Conservation (phyloP, 2,113 vertebrate genomes). For the Megaceryle torquata region DNA sequence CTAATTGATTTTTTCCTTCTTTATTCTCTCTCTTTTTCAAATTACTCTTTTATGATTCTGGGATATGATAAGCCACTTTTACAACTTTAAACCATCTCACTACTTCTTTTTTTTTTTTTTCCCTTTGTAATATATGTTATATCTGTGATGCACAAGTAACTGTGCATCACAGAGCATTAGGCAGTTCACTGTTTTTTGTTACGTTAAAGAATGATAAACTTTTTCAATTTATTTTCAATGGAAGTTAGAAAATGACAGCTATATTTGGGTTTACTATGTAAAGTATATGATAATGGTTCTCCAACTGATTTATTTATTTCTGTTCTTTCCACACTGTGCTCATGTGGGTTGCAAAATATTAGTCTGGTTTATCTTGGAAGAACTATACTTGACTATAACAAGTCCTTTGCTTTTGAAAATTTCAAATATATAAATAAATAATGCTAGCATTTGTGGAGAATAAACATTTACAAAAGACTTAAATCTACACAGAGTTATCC, state of each 20-base stretch:
- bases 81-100: conserved; percentile 29
- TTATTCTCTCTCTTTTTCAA: conserved; percentile 19
- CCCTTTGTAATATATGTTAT: conserved; percentile 54
- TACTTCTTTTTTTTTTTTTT: not conserved
- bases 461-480: not conserved
- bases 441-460: not conserved
- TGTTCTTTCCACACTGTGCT: conserved; percentile 42
- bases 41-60: conserved; percentile 53
- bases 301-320: conserved; percentile 69
- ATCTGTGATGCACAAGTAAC: not conserved
- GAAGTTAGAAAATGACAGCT: conserved; percentile 65
- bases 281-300: conserved; percentile 71
- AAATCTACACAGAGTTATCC: not conserved
- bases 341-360: conserved; percentile 61
- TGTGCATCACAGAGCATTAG: conserved; percentile 21
- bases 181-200: conserved; percentile 31
- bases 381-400: not conserved
- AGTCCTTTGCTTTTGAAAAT: conserved; percentile 42
- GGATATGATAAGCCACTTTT: conserved; percentile 52
- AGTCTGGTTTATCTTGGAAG: conserved; percentile 44
- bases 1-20: conserved; percentile 21
- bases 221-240: conserved; percentile 73
- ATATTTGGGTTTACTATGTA: conserved; percentile 63
- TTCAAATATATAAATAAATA: not conserved
- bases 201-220: conserved; percentile 61